A percentile compares a stretch with the other conserved stretches of the same genome.
These are phyloP conservation scores for Drosophila watanabei DNA, from an alignment of 1,140 invertebrate species.

Conservation along the genomic window DNA sequence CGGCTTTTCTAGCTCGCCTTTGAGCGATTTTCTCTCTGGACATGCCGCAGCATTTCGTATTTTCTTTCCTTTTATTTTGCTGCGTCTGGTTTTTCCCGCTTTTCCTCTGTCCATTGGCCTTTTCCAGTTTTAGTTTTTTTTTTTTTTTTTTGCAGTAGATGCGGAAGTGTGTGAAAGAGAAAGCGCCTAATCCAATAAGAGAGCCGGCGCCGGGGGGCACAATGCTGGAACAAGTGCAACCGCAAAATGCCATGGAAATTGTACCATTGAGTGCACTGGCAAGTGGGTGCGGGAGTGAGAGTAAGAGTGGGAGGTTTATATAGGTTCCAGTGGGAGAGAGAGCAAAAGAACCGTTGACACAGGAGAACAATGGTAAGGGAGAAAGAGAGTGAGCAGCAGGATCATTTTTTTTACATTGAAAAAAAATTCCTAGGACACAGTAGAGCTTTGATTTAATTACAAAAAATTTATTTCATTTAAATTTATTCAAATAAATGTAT, in stretches of 20 bases:
- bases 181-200: conserved; percentile 80
- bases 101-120: conserved; percentile 56
- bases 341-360: not conserved
- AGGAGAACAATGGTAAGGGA: not conserved
- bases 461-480: not conserved
- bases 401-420: not conserved
- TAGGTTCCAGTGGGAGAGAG: not conserved
- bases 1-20: conserved; percentile 44
- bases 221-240: conserved; percentile 53
- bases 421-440: not conserved
- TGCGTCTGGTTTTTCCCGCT: conserved; percentile 72
- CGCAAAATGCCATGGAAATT: conserved; percentile 50
- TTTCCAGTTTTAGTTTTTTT: conserved; percentile 9
- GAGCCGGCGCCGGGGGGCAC: not conserved
- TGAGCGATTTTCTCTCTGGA: conserved; percentile 53
- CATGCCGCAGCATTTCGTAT: conserved; percentile 14
- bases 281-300: conserved; percentile 1
- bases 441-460: not conserved
- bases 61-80: conserved; percentile 36
- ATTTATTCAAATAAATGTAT: not conserved
- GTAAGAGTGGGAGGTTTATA: not conserved
- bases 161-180: conserved; percentile 82
- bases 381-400: not conserved
- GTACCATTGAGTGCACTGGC: conserved; percentile 37
- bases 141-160: conserved; percentile 31